Conservation (phyloP, 2,888 invertebrate species). For the Erebia epiphron region DNA sequence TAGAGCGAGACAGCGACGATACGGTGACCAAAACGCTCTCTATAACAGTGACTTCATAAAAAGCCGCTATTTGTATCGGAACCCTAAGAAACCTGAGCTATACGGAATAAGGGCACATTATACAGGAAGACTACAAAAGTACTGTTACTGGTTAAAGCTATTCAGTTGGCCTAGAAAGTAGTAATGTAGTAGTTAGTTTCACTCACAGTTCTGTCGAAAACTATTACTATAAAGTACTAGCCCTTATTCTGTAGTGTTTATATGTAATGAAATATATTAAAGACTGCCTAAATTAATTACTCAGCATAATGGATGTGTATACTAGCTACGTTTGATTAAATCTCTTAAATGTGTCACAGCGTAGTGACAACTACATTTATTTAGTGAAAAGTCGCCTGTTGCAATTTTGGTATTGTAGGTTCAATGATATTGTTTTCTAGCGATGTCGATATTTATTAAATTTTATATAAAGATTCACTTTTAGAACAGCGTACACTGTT, state of each 20-base stretch:
- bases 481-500: conserved; percentile 73
- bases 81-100: too few species aligned
- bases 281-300: conserved; percentile 81
- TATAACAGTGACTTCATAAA: too few species aligned
- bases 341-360: conserved; percentile 49
- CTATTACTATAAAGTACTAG: background rate
- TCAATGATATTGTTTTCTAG: conserved; percentile 37
- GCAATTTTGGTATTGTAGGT: conserved; percentile 36
- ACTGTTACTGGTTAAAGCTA: background rate
- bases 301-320: conserved; percentile 70
- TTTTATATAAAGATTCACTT: conserved; percentile 39
- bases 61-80: too few species aligned
- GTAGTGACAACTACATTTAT: conserved; percentile 39
- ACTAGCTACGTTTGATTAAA: conserved; percentile 61
- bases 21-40: too few species aligned
- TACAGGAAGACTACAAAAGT: background rate
- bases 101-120: conserved; percentile 47
- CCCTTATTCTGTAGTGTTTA: conserved; percentile 60
- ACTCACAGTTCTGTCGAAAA: background rate
- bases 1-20: too few species aligned
- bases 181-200: background rate
- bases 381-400: conserved; percentile 36
- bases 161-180: background rate
- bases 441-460: conserved; percentile 47
- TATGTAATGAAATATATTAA: conserved; percentile 74